Evolutionary conservation across 1,140 invertebrate species (phyloP).

Genomic region (Semibalanus balanoides): DNA sequence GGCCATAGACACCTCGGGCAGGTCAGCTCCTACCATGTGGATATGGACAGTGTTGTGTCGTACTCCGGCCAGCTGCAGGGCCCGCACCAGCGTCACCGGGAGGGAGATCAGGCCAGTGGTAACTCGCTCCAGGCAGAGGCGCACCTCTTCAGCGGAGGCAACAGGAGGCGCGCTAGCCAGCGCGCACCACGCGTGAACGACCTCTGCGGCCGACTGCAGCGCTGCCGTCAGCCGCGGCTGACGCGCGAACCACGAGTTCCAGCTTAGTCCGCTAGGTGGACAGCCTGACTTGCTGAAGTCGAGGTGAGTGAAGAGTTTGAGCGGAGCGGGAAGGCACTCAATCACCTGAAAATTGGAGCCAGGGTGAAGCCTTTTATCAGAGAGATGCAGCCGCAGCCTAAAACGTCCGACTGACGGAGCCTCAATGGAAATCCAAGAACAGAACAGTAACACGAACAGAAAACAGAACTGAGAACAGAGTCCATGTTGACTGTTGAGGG

Average conservation of each 20-base stretch:
- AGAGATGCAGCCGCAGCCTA: too few relatives aligned
- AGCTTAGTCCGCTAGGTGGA: not conserved
- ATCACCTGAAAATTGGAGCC: not conserved
- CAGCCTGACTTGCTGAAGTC: not conserved
- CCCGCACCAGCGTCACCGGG: not conserved
- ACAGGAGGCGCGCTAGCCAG: not conserved
- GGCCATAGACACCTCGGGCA: not conserved
- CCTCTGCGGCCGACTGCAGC: not conserved
- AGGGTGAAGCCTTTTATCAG: too few relatives aligned
- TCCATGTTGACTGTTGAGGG: too few relatives aligned
- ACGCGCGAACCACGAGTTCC: not conserved
- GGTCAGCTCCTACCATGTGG: not conserved
- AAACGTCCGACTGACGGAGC: too few relatives aligned
- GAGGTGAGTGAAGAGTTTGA: not conserved
- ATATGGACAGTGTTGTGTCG: not conserved
- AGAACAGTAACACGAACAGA: too few relatives aligned
- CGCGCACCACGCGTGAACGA: slow-evolving; percentile 27
- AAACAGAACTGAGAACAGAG: too few relatives aligned
- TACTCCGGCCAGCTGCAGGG: not conserved
- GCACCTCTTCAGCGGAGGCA: not conserved
- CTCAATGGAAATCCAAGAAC: too few relatives aligned
- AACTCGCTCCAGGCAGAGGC: not conserved
- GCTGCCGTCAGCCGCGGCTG: not conserved
- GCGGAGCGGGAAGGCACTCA: not conserved
- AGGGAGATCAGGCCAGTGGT: not conserved